Evolutionary conservation across 2,113 vertebrate species (phyloP).

Genomic region (Geococcyx californianus): DNA sequence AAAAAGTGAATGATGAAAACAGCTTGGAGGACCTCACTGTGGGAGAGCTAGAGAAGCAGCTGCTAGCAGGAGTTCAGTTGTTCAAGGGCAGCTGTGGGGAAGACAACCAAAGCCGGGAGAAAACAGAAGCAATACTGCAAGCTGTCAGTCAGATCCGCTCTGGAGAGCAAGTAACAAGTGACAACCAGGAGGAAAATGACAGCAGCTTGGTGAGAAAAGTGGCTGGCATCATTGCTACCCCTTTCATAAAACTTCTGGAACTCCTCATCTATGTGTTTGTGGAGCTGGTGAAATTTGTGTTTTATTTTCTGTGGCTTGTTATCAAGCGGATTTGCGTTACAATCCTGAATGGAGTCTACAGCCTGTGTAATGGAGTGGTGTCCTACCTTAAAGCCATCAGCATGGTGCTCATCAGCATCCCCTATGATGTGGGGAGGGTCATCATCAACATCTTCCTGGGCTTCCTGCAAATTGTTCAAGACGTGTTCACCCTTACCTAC

Average conservation of each 20-base stretch:
- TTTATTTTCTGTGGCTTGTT: constrained; percentile 65
- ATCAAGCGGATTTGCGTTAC: constrained; percentile 37
- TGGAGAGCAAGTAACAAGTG: constrained; percentile 29
- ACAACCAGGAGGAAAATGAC: neutral
- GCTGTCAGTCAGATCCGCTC: constrained; percentile 62
- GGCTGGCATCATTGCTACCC: constrained; percentile 45
- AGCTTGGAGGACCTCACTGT: constrained; percentile 68
- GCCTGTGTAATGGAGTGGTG: constrained; percentile 41
- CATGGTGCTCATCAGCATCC: constrained; percentile 74
- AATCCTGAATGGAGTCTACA: constrained; percentile 41
- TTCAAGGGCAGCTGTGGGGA: constrained; percentile 73
- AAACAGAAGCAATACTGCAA: constrained; percentile 60
- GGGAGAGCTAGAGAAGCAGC: constrained; percentile 72
- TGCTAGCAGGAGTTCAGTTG: constrained; percentile 54
- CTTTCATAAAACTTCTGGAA: constrained; percentile 71
- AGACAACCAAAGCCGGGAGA: constrained; percentile 54
- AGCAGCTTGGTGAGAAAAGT: constrained; percentile 35
- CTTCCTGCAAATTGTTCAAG: constrained; percentile 68
- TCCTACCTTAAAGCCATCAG: constrained; percentile 70
- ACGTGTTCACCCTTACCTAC: constrained; percentile 59
- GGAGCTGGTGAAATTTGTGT: constrained; percentile 53
- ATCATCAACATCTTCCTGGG: constrained; percentile 65
- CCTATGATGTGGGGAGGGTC: constrained; percentile 71
- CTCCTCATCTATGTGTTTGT: constrained; percentile 59
- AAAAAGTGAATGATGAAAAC: neutral